Percentiles rank a stretch among this genome's conserved stretches.
These are phyloP conservation scores for Pithys albifrons DNA, from an alignment of 2,113 vertebrate species.

Conservation along the genomic window DNA sequence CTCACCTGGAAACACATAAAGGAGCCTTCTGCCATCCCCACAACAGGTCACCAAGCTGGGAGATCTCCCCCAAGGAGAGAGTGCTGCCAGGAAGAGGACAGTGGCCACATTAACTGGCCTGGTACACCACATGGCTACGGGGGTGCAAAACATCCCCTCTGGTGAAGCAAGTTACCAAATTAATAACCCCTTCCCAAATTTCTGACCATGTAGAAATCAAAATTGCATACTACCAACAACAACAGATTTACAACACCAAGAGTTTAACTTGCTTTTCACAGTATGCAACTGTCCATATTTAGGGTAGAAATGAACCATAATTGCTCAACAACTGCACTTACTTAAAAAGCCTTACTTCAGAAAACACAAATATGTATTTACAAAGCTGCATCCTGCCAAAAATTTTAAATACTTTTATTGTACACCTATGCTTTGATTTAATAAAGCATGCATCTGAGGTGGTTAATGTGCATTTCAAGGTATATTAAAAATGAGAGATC, in stretches of 20 bases:
- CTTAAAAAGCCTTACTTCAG: background rate
- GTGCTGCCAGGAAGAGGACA: background rate
- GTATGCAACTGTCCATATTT: background rate
- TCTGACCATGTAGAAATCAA: background rate
- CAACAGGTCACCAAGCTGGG: background rate
- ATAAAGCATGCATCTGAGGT: background rate
- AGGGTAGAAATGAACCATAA: background rate
- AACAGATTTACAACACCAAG: rapidly evolving
- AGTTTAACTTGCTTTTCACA: background rate
- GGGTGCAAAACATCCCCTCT: rapidly evolving
- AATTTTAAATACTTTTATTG: background rate
- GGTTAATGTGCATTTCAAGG: conserved; percentile 4
- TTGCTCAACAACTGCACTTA: background rate
- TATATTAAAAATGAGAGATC: conserved; percentile 19
- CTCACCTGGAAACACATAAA: background rate
- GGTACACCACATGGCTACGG: background rate
- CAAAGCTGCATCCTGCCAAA: background rate
- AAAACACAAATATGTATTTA: background rate
- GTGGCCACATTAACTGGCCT: background rate
- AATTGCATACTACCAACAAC: background rate
- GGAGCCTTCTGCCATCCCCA: background rate
- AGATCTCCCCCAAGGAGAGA: background rate
- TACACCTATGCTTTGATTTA: conserved; percentile 23
- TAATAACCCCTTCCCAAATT: background rate
- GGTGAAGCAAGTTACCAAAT: background rate